Evolutionary conservation across 2,797 vertebrate species (phyloP), one percentile per base, ranked within the genome.

Genomic region (Artibeus jamaicensis): DNA sequence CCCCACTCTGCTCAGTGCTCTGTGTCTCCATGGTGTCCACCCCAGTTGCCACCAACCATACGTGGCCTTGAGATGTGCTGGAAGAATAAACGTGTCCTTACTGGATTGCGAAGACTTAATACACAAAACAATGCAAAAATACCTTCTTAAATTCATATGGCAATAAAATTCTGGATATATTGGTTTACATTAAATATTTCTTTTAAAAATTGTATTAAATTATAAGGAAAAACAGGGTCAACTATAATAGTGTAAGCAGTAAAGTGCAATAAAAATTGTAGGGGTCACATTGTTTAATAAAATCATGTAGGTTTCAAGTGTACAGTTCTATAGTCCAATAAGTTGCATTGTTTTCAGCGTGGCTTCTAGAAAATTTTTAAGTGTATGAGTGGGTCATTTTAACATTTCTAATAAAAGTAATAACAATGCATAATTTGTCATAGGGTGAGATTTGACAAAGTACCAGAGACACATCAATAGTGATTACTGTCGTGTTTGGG

Each of bases 331-430:
- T 39, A 39, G 11, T 24, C 21, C 19, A 70, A 55, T 55, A 55
- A 55, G 53, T 24, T 78, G 21, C n/a, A 53, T 78, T 53, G 76
- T 78, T 81, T 73, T 39, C 55, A 29, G 29, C 55, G 11, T 62
- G 39, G 32, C 37, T 86, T 37, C 83, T 83, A n/a, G 50, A 62
- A 91, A 89, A 91, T 26, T 46, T 82, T 3, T 24, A 48, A 81
- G 34, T 65, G 34, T 14, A 7, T 48, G n/a, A 32, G 68, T 62
- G 48, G 57, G 29, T 77, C 37, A 76, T 87, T 87, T 92, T 44
- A 48, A 34, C 15, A 71, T 29, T 78, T 90, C 10, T 53, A 70
- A 53, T 65, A 74, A 74, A 76, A 76, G 12, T 46, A 67, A 16
- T 65, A 50, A 39, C 34, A 53, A 81, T 34, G 5, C 6, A 46